Base-by-base conservation (phyloP, 2,888 invertebrate genomes). In the Meliscaeva auricollis region DNA sequence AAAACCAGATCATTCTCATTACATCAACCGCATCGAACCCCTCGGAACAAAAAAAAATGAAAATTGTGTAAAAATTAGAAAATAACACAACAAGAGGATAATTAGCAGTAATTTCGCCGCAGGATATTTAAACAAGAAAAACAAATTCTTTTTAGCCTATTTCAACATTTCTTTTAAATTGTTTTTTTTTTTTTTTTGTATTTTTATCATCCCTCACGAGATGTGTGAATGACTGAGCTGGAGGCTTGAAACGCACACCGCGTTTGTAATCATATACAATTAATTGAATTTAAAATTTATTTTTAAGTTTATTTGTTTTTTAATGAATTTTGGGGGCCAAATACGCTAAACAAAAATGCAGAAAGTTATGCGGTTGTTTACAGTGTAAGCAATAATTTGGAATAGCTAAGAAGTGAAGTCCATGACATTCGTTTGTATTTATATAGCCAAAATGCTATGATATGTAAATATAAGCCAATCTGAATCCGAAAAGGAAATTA, bases 1-100 rank as follows among this genome's bases (percentile, higher is more conserved):
- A 62, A 84, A 84, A 75, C 84, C 79, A 84, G 84, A 84, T 75
- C 74, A 84, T 76, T 75, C 79, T 60, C 60, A 79, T 84, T 76
- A 84, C 66, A 76, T 58, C 60, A 72, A 73, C 84, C 84, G 41
- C 84, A 84, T 54, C 20, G 35, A 62, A 68, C 72, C 74, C 76
- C 56, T 76, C n/a, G n/a, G n/a, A n/a, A n/a, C n/a, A n/a, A 44
- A 52, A 58, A 38, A 26, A 38, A 58, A 58, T 13, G 30, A 9
- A 35, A 15, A 46, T 68, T 54, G 48, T 62, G 66, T 66, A 32
- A 48, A 66, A 84, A 80, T 85, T 77, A 73, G 76, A 81, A 81
- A 72, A 81, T 77, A 81, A 77, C 81, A 80, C 64, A 80, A 80
- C 75, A 80, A 75, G 58, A 75, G 38, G 80, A 80, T 85, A 85